Conservation (phyloP, 1,140 invertebrate genomes). For the Diabrotica virgifera region DNA sequence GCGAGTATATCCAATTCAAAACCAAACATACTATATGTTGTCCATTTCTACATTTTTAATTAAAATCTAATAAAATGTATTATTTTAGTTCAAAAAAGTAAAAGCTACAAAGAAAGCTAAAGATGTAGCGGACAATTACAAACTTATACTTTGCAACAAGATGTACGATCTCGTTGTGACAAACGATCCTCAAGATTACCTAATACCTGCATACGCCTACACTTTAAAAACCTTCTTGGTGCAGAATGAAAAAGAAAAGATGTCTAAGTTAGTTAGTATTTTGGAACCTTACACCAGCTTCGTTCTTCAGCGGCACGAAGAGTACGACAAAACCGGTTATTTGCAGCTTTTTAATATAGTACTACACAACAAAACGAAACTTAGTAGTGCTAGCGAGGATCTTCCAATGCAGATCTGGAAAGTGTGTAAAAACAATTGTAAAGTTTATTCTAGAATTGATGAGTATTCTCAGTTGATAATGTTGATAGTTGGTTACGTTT, state of each 20-base stretch:
- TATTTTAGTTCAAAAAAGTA: slow-evolving; percentile 33
- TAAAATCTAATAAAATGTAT: slow-evolving; percentile 10
- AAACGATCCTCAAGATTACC: slow-evolving; percentile 10
- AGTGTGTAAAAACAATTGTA: slow-evolving; percentile 26
- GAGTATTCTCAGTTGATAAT: slow-evolving; percentile 35
- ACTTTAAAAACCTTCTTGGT: slow-evolving; percentile 23
- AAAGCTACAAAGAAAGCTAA: slow-evolving; percentile 26
- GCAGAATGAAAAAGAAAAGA: slow-evolving; percentile 22
- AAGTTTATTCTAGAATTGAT: slow-evolving; percentile 20
- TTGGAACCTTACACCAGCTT: slow-evolving; percentile 24
- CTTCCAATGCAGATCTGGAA: slow-evolving; percentile 37
- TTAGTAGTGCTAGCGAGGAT: slow-evolving; percentile 26
- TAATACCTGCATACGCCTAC: slow-evolving; percentile 23
- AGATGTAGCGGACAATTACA: slow-evolving; percentile 12
- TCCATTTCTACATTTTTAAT: background rate
- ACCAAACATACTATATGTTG: too few relatives aligned
- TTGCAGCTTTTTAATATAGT: slow-evolving; percentile 33
- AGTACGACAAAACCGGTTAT: slow-evolving; percentile 26
- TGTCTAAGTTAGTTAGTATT: slow-evolving; percentile 13
- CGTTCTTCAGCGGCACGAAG: slow-evolving; percentile 20
- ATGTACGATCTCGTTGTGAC: slow-evolving; percentile 14
- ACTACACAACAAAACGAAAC: slow-evolving; percentile 33
- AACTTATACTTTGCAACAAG: slow-evolving; percentile 12
- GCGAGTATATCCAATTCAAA: too few relatives aligned
- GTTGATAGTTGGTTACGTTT: slow-evolving; percentile 34